A percentile compares a stretch with the other conserved stretches of the same genome.
These are phyloP conservation scores for Argyresthia goedartella DNA, from an alignment of 2,888 invertebrate genomes.

Conservation along the genomic window DNA sequence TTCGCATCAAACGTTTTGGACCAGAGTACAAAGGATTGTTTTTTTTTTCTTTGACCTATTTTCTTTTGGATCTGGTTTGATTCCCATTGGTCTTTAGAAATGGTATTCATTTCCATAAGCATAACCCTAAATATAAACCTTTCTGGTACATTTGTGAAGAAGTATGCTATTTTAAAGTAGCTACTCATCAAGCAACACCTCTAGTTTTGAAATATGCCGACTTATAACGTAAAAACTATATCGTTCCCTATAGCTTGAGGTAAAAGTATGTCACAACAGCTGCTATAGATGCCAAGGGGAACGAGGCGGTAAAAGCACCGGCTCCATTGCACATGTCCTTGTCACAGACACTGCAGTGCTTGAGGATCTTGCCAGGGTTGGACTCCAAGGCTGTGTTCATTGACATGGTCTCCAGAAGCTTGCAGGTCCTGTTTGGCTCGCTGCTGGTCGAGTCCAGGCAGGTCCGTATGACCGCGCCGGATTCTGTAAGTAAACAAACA, in stretches of 20 bases:
- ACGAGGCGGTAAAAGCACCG: conserved; percentile 36
- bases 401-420: conserved; percentile 24
- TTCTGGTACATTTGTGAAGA: too few relatives aligned
- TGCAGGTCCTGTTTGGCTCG: conserved; percentile 40
- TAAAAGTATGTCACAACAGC: conserved; percentile 39
- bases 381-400: conserved; percentile 16
- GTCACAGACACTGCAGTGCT: conserved; percentile 55
- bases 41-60: too few relatives aligned
- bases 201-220: too few relatives aligned
- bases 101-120: too few relatives aligned
- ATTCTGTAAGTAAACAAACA: conserved; percentile 30
- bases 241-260: conserved; percentile 36
- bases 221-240: too few relatives aligned
- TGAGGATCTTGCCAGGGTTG: conserved; percentile 28
- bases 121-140: too few relatives aligned
- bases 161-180: too few relatives aligned
- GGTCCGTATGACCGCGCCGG: conserved; percentile 42
- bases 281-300: conserved; percentile 41
- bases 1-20: too few relatives aligned
- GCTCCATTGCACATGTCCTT: conserved; percentile 67
- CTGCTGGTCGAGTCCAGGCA: conserved; percentile 47
- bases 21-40: too few relatives aligned
- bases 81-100: too few relatives aligned
- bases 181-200: too few relatives aligned
- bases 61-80: too few relatives aligned